Base-by-base conservation (phyloP, 2,888 invertebrate species). In the Caenorhabditis drosophilae region DNA sequence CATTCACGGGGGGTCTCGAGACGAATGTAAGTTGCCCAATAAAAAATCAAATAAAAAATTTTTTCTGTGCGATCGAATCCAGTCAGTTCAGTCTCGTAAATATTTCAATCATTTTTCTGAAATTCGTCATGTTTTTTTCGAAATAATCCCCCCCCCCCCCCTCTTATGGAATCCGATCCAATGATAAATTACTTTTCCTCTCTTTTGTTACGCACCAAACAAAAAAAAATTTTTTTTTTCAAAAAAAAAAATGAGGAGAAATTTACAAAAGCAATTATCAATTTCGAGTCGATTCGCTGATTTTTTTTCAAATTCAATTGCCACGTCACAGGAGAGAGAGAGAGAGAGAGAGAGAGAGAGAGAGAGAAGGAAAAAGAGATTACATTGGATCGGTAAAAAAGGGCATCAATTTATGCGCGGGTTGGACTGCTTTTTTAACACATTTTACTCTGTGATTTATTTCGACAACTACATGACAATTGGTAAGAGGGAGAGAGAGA, bases 221-320 rank as follows among this genome's bases (percentile, higher is more conserved):
- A n/a, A n/a, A n/a, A n/a, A n/a, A n/a, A n/a, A n/a, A n/a, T n/a
- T n/a, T n/a, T n/a, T n/a, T n/a, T n/a, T n/a, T n/a, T n/a, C n/a
- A n/a, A n/a, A n/a, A n/a, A 36, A 36, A 25, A 38, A 50, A 18
- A 20, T 25, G 11, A 7, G 25, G 18, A 12, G 23, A 42, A 18
- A 42, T 18, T 12, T 31, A 9, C 31, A 31, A 31, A 31, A 36
- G 48, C 63, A 63, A 63, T 63, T 63, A 63, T 63, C 63, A 63
- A 57, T 57, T 63, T 63, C 44, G 63, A 57, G 63, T 63, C 63
- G 63, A 63, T 63, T 63, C 63, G 63, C 57, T 63, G 63, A 57
- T 49, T 63, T 57, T 48, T 47, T n/a, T 11, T 12, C 11, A 2
- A 42, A 25, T n/a, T n/a, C n/a, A n/a, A n/a, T n/a, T n/a, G n/a